These are phyloP conservation scores for Grapholita molesta DNA, from an alignment of 1,140 invertebrate genomes.

Conservation along the genomic window DNA sequence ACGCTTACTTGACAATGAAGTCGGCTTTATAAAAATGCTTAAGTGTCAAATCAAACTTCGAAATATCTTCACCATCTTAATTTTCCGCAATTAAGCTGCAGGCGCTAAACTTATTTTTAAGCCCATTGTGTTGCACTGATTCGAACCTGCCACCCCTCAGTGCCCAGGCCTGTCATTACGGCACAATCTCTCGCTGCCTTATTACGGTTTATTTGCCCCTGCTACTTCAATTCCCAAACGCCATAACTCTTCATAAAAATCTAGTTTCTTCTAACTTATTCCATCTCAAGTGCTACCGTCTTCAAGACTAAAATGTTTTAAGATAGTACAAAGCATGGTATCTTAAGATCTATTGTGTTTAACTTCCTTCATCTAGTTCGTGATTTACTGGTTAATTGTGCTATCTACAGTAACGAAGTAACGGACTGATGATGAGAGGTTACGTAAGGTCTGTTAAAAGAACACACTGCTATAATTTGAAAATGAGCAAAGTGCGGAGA, in stretches of 20 bases:
- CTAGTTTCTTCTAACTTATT: neutral
- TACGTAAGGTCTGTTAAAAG: neutral
- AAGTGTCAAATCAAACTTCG: neutral
- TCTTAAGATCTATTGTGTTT: neutral
- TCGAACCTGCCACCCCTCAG: neutral
- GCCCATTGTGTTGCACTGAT: neutral
- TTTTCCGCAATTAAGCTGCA: neutral
- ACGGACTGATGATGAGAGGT: neutral
- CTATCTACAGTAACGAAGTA: neutral
- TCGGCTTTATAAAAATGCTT: neutral
- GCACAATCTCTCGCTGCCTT: neutral
- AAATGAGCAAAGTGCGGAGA: no score
- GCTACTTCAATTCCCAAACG: neutral
- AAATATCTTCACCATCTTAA: neutral
- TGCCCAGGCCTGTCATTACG: constrained; percentile 1
- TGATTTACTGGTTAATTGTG: constrained; percentile 18
- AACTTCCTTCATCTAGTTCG: neutral
- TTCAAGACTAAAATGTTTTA: neutral
- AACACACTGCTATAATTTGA: neutral
- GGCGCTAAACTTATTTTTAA: neutral
- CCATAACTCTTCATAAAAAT: neutral
- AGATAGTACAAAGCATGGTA: neutral
- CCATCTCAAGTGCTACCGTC: neutral
- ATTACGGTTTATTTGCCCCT: constrained; percentile 14
- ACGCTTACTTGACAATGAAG: neutral